Base-by-base conservation (phyloP, 2,113 vertebrate species). In the Cromileptes altivelis region DNA sequence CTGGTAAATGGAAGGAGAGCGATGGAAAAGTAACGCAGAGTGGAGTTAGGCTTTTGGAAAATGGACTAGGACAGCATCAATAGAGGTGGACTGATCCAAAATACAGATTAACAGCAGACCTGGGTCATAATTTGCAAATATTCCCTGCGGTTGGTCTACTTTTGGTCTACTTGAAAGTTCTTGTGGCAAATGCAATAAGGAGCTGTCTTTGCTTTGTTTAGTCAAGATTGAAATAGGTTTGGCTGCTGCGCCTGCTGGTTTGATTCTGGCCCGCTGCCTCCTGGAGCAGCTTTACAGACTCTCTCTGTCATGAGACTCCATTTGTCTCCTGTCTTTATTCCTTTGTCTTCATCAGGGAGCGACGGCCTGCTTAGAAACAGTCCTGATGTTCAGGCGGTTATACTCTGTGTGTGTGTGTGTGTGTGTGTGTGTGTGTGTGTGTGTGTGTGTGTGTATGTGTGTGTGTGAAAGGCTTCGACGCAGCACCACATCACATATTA, bases 161-260 rank as follows among this genome's bases (percentile, higher is more conserved):
- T 81, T 86, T 75, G 75, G 77, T 88, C 53, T 9, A 57, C 82
- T 84, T 89, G 80, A 90, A 90, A 77, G 80, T 58, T 82, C 82
- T 88, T 75, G 85, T 70, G 88, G 91, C 78, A 70, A 78, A 90
- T 58, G 78, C 80, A 90, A 82, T 90, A 89, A 92, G 85, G 84
- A 89, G 67, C 79, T 82, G 85, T 89, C 87, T 85, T 75, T 81
- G 70, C 79, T 88, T 92, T 92, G 91, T 92, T 91, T 84, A 85
- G 89, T 70, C 58, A 52, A 77, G 84, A 89, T 85, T 85, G 84
- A 85, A 86, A 86, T 83, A 86, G 91, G 88, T 91, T 89, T 88
- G 89, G 87, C 86, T 21, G 1, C 67, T 19, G 21, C 7, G 60
- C 19, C 57, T 79, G 82, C 78, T 86, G 77, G 73, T 86, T 76